Base-by-base conservation (phyloP, 2,113 vertebrate species). In the Ariopsis seemanni region DNA sequence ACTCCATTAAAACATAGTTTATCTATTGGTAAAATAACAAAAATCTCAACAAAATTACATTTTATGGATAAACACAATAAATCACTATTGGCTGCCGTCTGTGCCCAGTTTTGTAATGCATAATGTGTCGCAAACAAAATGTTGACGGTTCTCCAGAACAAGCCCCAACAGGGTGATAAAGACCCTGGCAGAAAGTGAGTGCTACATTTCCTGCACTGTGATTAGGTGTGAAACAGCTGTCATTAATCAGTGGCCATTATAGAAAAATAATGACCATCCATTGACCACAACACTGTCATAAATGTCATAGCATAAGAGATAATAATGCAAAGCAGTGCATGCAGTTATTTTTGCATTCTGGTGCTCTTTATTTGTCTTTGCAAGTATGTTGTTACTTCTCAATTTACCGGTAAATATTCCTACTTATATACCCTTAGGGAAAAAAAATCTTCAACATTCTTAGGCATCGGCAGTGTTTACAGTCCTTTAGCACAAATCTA, bases 231-330 rank as follows among this genome's bases (percentile, higher is more conserved):
- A 87, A 87, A 74, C 69, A 87, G 80, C 69, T 83, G 69, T 63
- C 69, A 83, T 87, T 83, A 87, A 87, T 87, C 86, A 87, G 69
- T 30, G 58, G 69, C 78, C 57, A 77, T 83, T 86, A 80, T 81
- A 58, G 22, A 82, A 82, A 87, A 82, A 60, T 87, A 82, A 87
- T 34, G 79, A 75, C 67, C n/a, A 4, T 10, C 67, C 55, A 82
- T 63, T 82, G 86, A 87, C 86, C 65, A 82, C 42, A 71, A n/a
- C 65, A 53, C 85, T 86, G 48, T 79, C 55, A 82, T 82, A 87
- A 57, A 74, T 69, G 60, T 15, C n/a, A 63, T 58, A 58, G 48
- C 77, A 63, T 77, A 20, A 85, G 63, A 71, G 63, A 86, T 78
- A 20, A 25, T 52, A 53, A 58, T 48, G 27, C 48, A 81, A 87